A percentile compares a stretch with the other conserved stretches of the same genome.
phyloP scores from a whole-genome alignment of 2,113 vertebrate genomes.

The Gymnogyps californianus region DNA sequence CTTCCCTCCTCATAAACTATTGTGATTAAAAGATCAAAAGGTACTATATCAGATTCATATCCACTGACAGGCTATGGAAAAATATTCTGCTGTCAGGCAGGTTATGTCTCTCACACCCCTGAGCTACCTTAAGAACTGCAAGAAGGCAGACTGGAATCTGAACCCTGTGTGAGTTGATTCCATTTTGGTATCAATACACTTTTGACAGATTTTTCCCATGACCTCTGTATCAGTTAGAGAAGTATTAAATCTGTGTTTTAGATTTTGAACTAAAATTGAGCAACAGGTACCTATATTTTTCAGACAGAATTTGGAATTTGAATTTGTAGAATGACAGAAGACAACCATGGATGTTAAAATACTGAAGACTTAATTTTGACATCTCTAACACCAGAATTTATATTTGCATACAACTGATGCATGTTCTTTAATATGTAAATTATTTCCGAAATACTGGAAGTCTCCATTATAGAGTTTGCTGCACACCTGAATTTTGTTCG shows the following conservation, averaged over 20 bases:
- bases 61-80: neutral
- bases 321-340: neutral
- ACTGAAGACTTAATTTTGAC: neutral
- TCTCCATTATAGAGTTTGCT: neutral
- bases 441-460: neutral
- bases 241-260: neutral
- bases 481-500: neutral
- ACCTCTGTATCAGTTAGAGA: neutral
- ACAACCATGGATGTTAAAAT: neutral
- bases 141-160: neutral
- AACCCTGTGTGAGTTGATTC: neutral
- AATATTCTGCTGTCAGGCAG: neutral
- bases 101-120: neutral
- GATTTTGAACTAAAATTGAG: neutral
- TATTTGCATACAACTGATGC: neutral
- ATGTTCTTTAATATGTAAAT: neutral
- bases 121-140: neutral
- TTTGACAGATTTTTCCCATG: neutral
- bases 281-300: neutral
- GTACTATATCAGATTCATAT: neutral
- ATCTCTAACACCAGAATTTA: neutral
- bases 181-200: neutral
- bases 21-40: neutral
- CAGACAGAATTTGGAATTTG: neutral
- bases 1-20: neutral